Evolutionary conservation across 2,113 vertebrate species (phyloP), one percentile per base, ranked within the genome.

Genomic region (Numida meleagris): DNA sequence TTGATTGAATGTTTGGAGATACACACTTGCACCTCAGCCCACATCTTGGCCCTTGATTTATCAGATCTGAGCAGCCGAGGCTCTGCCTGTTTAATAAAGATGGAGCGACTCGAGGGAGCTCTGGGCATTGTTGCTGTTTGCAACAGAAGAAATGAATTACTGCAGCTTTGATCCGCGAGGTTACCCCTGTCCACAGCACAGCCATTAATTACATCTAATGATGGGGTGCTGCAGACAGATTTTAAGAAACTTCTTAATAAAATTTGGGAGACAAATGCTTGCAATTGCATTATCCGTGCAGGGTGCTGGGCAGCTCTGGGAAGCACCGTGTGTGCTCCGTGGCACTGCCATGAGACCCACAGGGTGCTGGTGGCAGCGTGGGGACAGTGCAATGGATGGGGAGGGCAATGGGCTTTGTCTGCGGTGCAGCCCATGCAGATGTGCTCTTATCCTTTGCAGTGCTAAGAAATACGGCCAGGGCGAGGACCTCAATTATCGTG

Each of bases 1-100:
- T 36, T 89, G 72, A 89, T 70, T 63, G 76, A 94, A 59, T 40
- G 65, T 81, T 89, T 53, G 46, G 82, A 71, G 75, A 67, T 24
- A 71, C 14, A 51, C 2, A 3, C 72, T 89, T 93, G 86, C 68
- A 76, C 65, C 73, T 91, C 2, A 0, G 21, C 79, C 85, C 59
- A 73, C 82, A 90, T 0, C 68, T 71, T 53, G 65, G 72, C 66
- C 79, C 63, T 63, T 31, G 4, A 53, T 95, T 94, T 90, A 91
- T 93, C 91, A 88, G 79, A 89, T 15, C 62, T 65, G 51, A 18
- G 20, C 79, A 80, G 29, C 55, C 33, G 51, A 40, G 16, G 25
- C 53, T 82, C 68, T 93, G 72, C 46, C 63, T 74, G 4, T 53
- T 88, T 65, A 86, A 83, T 93, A 86, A 93, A 91, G 75, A 94